Conservation (phyloP, 2,888 invertebrate genomes). For the Rhorus exstirpatorius region DNA sequence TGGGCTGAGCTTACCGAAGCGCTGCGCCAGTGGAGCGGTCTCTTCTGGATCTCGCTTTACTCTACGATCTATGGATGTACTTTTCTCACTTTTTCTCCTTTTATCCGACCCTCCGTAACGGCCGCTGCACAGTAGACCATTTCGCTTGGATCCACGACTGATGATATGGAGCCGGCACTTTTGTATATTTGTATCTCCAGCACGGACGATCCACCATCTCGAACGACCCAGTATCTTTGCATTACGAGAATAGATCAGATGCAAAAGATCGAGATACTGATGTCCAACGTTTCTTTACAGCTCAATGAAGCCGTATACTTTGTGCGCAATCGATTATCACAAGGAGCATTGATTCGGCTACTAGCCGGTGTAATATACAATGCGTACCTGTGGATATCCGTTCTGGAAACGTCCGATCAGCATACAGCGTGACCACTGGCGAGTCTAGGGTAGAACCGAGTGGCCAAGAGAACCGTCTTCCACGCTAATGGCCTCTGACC, state of each 20-base stretch:
- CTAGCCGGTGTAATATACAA: constrained; percentile 11
- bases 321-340: constrained; percentile 11
- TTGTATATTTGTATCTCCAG: constrained; percentile 17
- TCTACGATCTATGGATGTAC: constrained; percentile 43
- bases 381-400: not conserved
- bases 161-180: constrained; percentile 43
- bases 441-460: constrained; percentile 22
- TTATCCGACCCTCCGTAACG: constrained; percentile 53
- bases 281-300: not conserved
- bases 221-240: no score
- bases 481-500: constrained; percentile 41
- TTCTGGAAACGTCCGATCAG: constrained; percentile 16
- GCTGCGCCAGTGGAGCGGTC: constrained; percentile 30
- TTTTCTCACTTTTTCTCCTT: constrained; percentile 50
- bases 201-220: constrained; percentile 34
- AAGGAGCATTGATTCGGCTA: constrained; percentile 11
- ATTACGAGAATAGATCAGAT: not conserved
- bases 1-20: constrained; percentile 45
- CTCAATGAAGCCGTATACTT: not conserved
- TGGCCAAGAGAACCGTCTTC: not conserved
- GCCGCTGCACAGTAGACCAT: constrained; percentile 57
- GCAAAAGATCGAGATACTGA: not conserved
- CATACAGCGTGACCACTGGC: constrained; percentile 23
- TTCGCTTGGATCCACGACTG: constrained; percentile 56
- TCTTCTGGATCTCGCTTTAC: constrained; percentile 51